Evolutionary conservation across 2,888 invertebrate species (phyloP).

Genomic region (Orchestes rusci): DNA sequence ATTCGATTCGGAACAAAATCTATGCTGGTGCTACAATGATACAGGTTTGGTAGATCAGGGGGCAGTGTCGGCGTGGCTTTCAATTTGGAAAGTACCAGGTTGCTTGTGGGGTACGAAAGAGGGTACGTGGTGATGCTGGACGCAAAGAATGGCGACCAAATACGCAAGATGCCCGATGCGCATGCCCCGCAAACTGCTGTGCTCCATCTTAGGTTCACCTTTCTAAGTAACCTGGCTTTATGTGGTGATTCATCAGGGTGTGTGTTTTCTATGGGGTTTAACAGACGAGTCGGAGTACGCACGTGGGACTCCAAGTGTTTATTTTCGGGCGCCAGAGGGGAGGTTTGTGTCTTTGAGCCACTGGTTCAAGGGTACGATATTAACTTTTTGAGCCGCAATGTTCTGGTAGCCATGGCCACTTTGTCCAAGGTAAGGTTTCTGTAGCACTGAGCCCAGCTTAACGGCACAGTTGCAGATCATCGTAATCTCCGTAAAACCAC

Average conservation of each 20-base stretch:
- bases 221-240: constrained; percentile 55
- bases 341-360: constrained; percentile 74
- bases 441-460: background rate
- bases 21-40: constrained; percentile 82
- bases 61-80: constrained; percentile 76
- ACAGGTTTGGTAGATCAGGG: constrained; percentile 61
- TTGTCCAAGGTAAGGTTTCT: constrained; percentile 69
- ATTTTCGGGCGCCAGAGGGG: constrained; percentile 95
- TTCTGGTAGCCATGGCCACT: constrained; percentile 88
- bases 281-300: constrained; percentile 78
- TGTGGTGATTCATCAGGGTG: constrained; percentile 84
- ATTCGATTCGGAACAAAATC: constrained; percentile 77
- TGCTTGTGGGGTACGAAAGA: constrained; percentile 72
- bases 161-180: constrained; percentile 68
- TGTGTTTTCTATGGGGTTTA: constrained; percentile 89
- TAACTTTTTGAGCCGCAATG: constrained; percentile 65
- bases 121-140: constrained; percentile 91
- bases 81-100: constrained; percentile 77
- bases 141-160: constrained; percentile 67
- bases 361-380: constrained; percentile 46
- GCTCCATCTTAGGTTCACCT: constrained; percentile 54
- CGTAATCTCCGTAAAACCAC: constrained; percentile 70
- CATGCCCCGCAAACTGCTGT: constrained; percentile 81
- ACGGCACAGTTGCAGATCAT: constrained; percentile 50
- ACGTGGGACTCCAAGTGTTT: constrained; percentile 87